A percentile compares a stretch with the other conserved stretches of the same genome.
Conservation (phyloP, 2,888 invertebrate genomes). For the Morinoia aosen region DNA sequence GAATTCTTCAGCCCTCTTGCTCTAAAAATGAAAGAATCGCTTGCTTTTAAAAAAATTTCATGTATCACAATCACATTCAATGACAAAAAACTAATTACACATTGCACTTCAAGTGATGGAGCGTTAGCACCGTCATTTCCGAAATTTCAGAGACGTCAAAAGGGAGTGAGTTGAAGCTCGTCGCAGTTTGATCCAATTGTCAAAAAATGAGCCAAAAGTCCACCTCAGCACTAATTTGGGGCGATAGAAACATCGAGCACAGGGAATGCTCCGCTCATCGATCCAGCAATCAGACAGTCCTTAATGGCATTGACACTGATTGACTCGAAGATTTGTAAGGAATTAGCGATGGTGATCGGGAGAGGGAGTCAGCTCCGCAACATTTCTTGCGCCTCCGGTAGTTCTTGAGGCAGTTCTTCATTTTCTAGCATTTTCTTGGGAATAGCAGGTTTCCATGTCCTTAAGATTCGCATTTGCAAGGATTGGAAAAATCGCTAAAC, state of each 20-base stretch:
- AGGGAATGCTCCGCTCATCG: conserved; percentile 14
- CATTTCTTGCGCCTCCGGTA: neutral
- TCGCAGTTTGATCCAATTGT: conserved; percentile 44
- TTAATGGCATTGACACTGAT: conserved; percentile 42
- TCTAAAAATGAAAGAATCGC: neutral
- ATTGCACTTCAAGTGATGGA: neutral
- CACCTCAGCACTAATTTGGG: conserved; percentile 18
- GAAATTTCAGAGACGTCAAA: neutral
- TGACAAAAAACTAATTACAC: neutral
- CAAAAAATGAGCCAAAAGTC: neutral
- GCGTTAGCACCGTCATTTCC: neutral
- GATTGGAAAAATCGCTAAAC: neutral
- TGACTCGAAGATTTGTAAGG: conserved; percentile 39
- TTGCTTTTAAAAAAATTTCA: neutral
- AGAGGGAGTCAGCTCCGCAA: neutral
- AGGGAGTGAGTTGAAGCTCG: neutral
- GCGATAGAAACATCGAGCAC: conserved; percentile 36
- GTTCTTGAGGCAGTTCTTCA: neutral
- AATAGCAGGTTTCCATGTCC: too few relatives aligned
- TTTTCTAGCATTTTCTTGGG: neutral
- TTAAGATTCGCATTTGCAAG: neutral
- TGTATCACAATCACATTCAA: neutral
- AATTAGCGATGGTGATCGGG: neutral
- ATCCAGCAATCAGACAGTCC: conserved; percentile 38
- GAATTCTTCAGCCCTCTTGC: neutral